A percentile compares a stretch with the other conserved stretches of the same genome.
Conservation (phyloP, 2,113 vertebrate genomes). For the Poecilia latipinna region DNA sequence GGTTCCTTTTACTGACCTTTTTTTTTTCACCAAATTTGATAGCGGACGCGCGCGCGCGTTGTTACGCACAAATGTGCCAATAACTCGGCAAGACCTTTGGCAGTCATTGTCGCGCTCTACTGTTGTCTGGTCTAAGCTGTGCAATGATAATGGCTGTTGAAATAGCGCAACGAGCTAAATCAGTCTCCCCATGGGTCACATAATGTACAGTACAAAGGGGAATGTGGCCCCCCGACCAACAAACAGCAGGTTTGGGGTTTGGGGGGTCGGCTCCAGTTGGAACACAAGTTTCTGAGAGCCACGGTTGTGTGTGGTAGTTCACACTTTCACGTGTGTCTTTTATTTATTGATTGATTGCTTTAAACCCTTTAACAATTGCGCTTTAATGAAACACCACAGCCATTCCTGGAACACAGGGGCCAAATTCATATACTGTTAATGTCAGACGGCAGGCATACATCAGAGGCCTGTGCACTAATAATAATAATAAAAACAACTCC, state of each 20-base stretch:
- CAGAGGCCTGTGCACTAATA: neutral
- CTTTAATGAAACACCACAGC: conserved; percentile 19
- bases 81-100: neutral
- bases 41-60: conserved; percentile 36
- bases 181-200: neutral
- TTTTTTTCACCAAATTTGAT: neutral
- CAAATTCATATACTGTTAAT: neutral
- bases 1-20: neutral
- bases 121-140: neutral
- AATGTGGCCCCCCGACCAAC: neutral
- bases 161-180: conserved; percentile 8
- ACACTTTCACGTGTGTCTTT: conserved; percentile 7
- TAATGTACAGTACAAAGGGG: neutral
- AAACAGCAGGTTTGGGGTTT: neutral
- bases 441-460: neutral
- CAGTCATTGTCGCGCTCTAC: neutral
- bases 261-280: too few species aligned
- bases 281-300: neutral
- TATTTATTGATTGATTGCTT: conserved; percentile 28
- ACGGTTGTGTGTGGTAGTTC: too few species aligned
- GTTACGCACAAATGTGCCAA: conserved; percentile 36
- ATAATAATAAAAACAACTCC: neutral
- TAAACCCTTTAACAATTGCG: conserved; percentile 4
- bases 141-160: conserved; percentile 4
- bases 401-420: conserved; percentile 26